Percentiles rank a stretch among this genome's conserved stretches.
Conservation (phyloP, 2,113 vertebrate species). For the Vidua chalybeata region DNA sequence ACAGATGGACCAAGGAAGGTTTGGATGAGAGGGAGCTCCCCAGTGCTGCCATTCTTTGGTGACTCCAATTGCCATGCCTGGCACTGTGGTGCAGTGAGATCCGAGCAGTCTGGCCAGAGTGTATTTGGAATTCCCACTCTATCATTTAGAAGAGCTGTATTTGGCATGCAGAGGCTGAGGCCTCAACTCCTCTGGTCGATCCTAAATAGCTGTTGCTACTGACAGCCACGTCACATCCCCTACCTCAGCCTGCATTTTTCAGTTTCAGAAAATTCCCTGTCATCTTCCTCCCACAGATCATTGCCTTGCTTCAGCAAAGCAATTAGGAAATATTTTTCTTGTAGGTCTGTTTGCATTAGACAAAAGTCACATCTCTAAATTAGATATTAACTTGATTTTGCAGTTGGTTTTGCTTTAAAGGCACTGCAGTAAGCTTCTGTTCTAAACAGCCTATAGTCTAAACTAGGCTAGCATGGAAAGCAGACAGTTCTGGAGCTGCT, state of each 20-base stretch:
- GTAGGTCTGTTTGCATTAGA: background rate
- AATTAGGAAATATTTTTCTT: background rate
- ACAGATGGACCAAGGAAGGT: background rate
- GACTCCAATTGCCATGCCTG: background rate
- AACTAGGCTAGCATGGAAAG: background rate
- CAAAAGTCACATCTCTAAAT: background rate
- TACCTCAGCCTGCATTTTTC: conserved; percentile 17
- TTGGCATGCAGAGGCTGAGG: conserved; percentile 25
- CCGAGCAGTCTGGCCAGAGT: background rate
- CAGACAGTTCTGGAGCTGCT: background rate
- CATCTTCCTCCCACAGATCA: conserved; percentile 40
- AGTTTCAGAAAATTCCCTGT: conserved; percentile 26
- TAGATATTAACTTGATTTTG: background rate
- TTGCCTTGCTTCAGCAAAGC: background rate
- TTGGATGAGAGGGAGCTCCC: conserved; percentile 8
- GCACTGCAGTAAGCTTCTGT: background rate
- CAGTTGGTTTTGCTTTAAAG: background rate
- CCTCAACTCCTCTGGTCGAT: conserved; percentile 12
- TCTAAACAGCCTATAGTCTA: background rate
- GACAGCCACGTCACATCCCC: conserved; percentile 50
- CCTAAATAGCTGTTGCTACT: conserved; percentile 41
- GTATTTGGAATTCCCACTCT: conserved; percentile 56
- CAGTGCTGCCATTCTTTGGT: background rate
- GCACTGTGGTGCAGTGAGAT: conserved; percentile 16
- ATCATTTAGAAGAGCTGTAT: conserved; percentile 71